A percentile compares a stretch with the other conserved stretches of the same genome.
These are phyloP conservation scores for Dendroctonus valens DNA, from an alignment of 1,140 invertebrate genomes.

Conservation along the genomic window DNA sequence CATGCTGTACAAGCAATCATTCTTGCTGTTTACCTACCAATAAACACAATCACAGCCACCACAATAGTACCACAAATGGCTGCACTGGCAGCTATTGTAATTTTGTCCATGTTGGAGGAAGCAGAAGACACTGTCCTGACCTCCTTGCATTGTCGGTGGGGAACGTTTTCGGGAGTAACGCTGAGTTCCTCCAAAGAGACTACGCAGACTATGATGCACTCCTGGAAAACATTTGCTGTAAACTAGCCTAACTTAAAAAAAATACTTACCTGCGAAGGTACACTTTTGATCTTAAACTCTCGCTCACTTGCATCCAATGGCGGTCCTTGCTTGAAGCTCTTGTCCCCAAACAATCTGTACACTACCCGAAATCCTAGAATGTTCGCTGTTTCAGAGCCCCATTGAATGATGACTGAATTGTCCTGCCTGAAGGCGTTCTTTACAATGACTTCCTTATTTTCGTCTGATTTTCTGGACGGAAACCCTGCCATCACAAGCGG, in stretches of 20 bases:
- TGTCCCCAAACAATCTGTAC: slow-evolving; percentile 86
- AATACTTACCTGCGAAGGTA: slow-evolving; percentile 72
- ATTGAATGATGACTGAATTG: slow-evolving; percentile 85
- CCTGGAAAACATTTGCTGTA: slow-evolving; percentile 55
- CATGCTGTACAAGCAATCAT: not conserved
- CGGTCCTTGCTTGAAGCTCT: slow-evolving; percentile 84
- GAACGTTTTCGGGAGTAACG: slow-evolving; percentile 80
- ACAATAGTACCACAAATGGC: slow-evolving; percentile 92
- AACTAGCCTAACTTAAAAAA: not conserved
- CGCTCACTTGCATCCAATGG: slow-evolving; percentile 82
- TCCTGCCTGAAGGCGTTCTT: slow-evolving; percentile 82
- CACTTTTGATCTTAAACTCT: slow-evolving; percentile 90
- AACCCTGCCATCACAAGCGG: slow-evolving; percentile 70
- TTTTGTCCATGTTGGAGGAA: slow-evolving; percentile 88
- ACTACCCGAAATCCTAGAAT: slow-evolving; percentile 86
- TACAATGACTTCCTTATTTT: slow-evolving; percentile 75
- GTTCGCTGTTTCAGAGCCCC: slow-evolving; percentile 82
- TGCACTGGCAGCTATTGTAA: slow-evolving; percentile 88
- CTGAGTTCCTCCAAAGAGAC: slow-evolving; percentile 84
- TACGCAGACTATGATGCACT: slow-evolving; percentile 90
- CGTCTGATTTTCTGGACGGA: slow-evolving; percentile 61
- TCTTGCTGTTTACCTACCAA: slow-evolving; percentile 45
- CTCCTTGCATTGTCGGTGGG: slow-evolving; percentile 83
- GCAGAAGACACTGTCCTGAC: slow-evolving; percentile 78
- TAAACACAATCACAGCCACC: slow-evolving; percentile 82